phyloP scores from a whole-genome alignment of 2,797 vertebrate genomes.

The Chaenodraco wilsoni region DNA sequence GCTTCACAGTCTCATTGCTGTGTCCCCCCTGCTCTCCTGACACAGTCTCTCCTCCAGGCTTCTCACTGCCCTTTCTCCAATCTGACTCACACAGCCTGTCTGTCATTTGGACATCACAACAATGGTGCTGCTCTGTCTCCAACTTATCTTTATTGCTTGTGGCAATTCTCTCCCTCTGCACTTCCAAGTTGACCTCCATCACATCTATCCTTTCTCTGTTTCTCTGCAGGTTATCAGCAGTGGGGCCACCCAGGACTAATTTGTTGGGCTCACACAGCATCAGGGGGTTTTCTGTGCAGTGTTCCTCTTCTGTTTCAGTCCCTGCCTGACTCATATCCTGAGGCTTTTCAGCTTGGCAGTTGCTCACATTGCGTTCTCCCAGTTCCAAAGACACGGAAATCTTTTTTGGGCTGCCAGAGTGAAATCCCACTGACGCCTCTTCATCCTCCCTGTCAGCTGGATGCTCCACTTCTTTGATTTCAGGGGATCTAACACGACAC shows the following conservation, averaged over 20 bases:
- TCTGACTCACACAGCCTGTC: constrained; percentile 4
- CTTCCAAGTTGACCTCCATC: constrained; percentile 13
- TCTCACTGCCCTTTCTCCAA: background rate
- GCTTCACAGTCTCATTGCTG: constrained; percentile 6
- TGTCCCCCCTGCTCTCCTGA: background rate
- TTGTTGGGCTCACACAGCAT: constrained; percentile 14
- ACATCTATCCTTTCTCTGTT: background rate
- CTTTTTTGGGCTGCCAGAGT: background rate
- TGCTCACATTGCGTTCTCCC: background rate
- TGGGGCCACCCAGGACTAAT: background rate
- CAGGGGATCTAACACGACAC: background rate
- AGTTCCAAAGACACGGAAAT: background rate
- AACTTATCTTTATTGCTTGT: constrained; percentile 5
- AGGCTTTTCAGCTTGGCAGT: constrained; percentile 8
- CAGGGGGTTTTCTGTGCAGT: background rate
- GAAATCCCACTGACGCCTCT: background rate
- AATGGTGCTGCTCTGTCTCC: background rate
- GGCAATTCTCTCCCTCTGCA: background rate
- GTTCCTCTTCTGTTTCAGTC: constrained; percentile 18
- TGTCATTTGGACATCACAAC: constrained; percentile 15
- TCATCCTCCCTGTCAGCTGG: background rate
- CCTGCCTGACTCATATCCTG: background rate
- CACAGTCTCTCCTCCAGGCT: background rate
- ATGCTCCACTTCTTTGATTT: constrained; percentile 7
- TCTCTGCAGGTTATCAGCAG: background rate